Percentiles rank a stretch among this genome's conserved stretches.
Evolutionary conservation across 2,797 vertebrate genomes (phyloP).

Genomic region (Momotus momota): DNA sequence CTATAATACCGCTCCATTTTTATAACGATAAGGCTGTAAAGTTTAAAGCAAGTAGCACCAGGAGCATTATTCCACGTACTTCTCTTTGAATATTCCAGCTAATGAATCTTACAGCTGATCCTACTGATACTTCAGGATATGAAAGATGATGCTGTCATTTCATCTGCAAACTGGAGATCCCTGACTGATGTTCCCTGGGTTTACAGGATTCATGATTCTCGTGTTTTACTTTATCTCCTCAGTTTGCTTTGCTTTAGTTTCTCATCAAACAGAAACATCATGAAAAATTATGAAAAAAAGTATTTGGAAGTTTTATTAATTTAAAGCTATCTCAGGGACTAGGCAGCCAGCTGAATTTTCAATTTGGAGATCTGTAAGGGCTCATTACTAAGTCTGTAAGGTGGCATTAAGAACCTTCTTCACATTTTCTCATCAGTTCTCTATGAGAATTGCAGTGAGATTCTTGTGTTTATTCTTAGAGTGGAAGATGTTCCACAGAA

Average conservation of each 20-base stretch:
- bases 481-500: neutral
- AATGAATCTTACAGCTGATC: neutral
- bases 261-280: neutral
- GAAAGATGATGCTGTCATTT: neutral
- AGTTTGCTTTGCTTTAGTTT: neutral
- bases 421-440: neutral
- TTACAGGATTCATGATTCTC: neutral
- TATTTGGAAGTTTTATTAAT: conserved; percentile 1
- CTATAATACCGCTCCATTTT: neutral
- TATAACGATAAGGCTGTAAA: neutral
- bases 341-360: neutral
- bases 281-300: neutral
- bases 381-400: conserved; percentile 2
- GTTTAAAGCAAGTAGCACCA: neutral
- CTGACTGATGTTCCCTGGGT: neutral
- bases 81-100: neutral
- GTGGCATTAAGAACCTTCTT: neutral
- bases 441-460: neutral
- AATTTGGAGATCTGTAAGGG: neutral
- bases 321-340: neutral
- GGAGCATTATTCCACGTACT: neutral
- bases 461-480: neutral
- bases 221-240: neutral
- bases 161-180: neutral
- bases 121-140: neutral